Evolutionary conservation across 2,797 vertebrate species (phyloP), one percentile per base, ranked within the genome.

Genomic region (Nasua narica): DNA sequence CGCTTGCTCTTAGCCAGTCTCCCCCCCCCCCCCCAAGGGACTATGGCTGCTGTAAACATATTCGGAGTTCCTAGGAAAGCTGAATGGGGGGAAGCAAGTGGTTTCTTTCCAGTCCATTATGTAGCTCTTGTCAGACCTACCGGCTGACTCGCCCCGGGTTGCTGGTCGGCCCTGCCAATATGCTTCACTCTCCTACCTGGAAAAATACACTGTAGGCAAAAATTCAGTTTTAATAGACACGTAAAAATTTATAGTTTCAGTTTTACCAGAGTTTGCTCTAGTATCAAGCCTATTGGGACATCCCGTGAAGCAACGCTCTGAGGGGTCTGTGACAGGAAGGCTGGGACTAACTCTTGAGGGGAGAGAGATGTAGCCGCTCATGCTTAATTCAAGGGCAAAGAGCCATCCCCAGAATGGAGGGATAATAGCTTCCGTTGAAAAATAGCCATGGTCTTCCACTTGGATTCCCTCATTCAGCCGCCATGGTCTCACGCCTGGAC

Each of bases 191-290:
- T 87, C 70, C 46, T 72, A 21, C 35, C 23, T 9, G 3, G 62
- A 79, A 78, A 52, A 94, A 81, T 46, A 79, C 32, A 84, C 37
- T 62, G 65, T 50, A 50, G 54, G 67, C 60, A 84, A 93, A 62
- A 56, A 35, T 19, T 27, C 69, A 82, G 37, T 50, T 83, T 94
- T 74, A 35, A 35, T 7, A 40, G 40, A 46, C 27, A n/a, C 62
- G 16, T 70, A n/a, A n/a, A 76, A 56, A 72, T 50, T 65, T 65
- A 32, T 14, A 29, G 25, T 5, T 37, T 78, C 3, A 0, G 48
- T 56, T 74, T 76, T 52, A 37, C n/a, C 16, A 16, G 48, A 18
- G 35, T 77, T 62, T 58, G 27, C n/a, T 58, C 16, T 18, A 14
- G 16, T 21, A 37, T 3, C 58, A 13, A 50, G 79, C 50, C 27